phyloP scores from a whole-genome alignment of 1,140 invertebrate species.

The Saccostrea echinata region DNA sequence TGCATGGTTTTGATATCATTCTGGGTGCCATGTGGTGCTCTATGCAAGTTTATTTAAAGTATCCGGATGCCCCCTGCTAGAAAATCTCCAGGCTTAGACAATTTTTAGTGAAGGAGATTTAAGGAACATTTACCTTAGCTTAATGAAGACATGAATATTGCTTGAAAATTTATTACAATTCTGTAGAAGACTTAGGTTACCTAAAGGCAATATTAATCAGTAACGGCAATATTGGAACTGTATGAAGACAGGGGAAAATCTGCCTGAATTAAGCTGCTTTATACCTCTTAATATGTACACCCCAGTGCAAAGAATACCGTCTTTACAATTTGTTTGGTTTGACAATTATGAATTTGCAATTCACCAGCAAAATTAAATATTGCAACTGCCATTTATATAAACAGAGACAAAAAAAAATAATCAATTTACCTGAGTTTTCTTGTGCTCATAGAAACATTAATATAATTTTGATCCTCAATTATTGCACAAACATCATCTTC shows the following conservation, averaged over 20 bases:
- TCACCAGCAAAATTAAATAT: background rate
- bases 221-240: background rate
- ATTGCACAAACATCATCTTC: slow-evolving; percentile 26
- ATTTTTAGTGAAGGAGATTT: background rate
- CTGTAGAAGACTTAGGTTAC: no score
- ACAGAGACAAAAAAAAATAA: background rate
- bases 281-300: no score
- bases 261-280: no score
- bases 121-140: background rate
- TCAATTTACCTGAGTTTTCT: slow-evolving; percentile 23
- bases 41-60: background rate
- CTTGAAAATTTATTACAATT: no score
- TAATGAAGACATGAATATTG: background rate
- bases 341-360: no score
- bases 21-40: background rate
- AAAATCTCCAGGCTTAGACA: background rate
- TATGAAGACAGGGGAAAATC: background rate
- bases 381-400: background rate
- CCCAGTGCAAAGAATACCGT: no score
- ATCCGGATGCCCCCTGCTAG: background rate
- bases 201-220: no score
- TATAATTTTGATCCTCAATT: slow-evolving; percentile 16
- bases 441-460: background rate
- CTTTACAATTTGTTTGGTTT: no score
- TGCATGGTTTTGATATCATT: slow-evolving; percentile 8